A percentile compares a stretch with the other conserved stretches of the same genome.
These are phyloP conservation scores for Drosophila pseudoobscura DNA, from an alignment of 1,140 invertebrate species.

Conservation along the genomic window DNA sequence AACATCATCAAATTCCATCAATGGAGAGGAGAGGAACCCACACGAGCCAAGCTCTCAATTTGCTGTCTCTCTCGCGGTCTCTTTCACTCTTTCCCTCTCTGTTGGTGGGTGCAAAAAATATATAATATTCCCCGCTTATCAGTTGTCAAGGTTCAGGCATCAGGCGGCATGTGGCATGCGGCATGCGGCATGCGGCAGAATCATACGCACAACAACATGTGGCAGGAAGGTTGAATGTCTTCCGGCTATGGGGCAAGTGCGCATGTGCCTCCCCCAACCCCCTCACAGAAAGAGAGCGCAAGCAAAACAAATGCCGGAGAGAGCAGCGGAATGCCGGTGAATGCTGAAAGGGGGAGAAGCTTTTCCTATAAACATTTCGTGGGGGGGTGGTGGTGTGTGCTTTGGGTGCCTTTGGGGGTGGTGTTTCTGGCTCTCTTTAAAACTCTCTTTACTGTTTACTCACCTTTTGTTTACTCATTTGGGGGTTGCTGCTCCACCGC, in stretches of 20 bases:
- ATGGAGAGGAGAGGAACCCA: slow-evolving; percentile 34
- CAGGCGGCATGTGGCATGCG: slow-evolving; percentile 6
- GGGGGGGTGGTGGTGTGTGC: no score
- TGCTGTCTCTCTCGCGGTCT: neutral
- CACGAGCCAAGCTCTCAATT: slow-evolving; percentile 30
- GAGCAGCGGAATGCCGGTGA: slow-evolving; percentile 59
- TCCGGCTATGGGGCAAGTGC: slow-evolving; percentile 39
- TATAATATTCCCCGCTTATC: slow-evolving; percentile 56
- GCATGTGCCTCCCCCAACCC: slow-evolving; percentile 15
- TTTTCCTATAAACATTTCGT: neutral
- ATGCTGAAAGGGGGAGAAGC: slow-evolving; percentile 25
- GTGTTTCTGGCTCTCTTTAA: slow-evolving; percentile 35
- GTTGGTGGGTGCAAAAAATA: slow-evolving; percentile 54
- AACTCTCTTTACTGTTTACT: slow-evolving; percentile 2
- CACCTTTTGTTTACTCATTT: slow-evolving; percentile 57
- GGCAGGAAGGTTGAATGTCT: slow-evolving; percentile 72
- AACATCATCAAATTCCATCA: slow-evolving; percentile 66
- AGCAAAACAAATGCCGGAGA: slow-evolving; percentile 64
- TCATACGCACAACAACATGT: slow-evolving; percentile 69
- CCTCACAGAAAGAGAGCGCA: neutral
- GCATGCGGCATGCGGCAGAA: no score
- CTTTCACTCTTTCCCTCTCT: neutral
- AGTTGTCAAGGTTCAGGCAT: slow-evolving; percentile 75
- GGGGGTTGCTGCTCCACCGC: slow-evolving; percentile 52
- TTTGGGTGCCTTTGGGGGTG: slow-evolving; percentile 39